A percentile compares a stretch with the other conserved stretches of the same genome.
These are phyloP conservation scores for Remorina albescens DNA, from an alignment of 2,797 vertebrate species.

Conservation along the genomic window DNA sequence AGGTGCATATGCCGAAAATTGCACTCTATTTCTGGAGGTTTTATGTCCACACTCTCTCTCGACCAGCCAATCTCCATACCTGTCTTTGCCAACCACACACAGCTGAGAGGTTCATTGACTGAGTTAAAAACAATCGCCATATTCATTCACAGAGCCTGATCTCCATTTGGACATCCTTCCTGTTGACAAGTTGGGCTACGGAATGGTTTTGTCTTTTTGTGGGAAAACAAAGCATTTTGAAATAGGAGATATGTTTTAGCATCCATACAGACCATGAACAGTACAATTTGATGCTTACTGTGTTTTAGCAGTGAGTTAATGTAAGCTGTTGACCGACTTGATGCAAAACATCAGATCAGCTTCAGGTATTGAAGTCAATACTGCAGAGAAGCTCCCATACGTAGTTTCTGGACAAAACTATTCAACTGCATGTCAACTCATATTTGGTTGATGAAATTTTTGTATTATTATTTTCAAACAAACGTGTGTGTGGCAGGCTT, in stretches of 20 bases:
- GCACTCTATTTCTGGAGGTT: no score
- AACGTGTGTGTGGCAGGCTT: background rate
- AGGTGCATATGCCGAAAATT: no score
- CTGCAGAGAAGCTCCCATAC: background rate
- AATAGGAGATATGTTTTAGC: background rate
- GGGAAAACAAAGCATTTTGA: background rate
- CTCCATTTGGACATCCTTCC: background rate
- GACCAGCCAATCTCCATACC: no score
- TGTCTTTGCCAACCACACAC: no score
- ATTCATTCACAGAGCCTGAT: background rate
- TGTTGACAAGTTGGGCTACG: no score
- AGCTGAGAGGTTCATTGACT: background rate
- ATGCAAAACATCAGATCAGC: background rate
- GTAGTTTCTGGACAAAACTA: background rate
- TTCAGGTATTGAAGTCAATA: background rate
- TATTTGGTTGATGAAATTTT: background rate
- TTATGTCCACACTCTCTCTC: no score
- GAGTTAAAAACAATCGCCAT: background rate
- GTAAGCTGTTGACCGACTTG: no score
- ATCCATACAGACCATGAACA: no score
- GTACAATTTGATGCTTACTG: no score
- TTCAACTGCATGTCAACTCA: background rate
- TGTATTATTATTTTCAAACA: no score
- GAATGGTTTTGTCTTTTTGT: background rate
- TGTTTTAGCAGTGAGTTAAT: no score